A percentile compares a stretch with the other conserved stretches of the same genome.
Evolutionary conservation across 2,113 vertebrate species (phyloP).

Genomic region (Catharus minimus): DNA sequence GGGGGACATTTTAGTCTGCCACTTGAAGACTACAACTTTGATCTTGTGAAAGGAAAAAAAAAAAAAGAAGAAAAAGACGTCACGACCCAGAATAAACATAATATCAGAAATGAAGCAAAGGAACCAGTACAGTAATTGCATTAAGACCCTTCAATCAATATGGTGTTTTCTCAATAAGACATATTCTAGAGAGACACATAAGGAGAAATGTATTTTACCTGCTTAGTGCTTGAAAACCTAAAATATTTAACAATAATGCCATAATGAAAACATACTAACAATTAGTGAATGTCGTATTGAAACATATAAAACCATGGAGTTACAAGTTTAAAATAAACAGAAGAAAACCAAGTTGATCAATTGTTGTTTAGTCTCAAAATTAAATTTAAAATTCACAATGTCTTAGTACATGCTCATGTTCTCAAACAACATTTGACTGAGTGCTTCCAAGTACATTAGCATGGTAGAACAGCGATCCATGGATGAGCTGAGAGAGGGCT

Average conservation of each 20-base stretch:
- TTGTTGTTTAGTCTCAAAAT: neutral
- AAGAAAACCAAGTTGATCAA: neutral
- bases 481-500: neutral
- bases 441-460: neutral
- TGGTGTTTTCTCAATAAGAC: neutral
- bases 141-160: neutral
- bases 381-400: neutral
- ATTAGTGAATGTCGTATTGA: neutral
- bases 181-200: neutral
- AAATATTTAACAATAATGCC: neutral
- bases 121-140: neutral
- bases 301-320: neutral
- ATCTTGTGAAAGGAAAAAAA: neutral
- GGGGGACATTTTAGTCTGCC: neutral
- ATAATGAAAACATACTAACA: neutral
- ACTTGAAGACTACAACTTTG: neutral
- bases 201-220: neutral
- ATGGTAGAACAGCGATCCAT: fast-evolving
- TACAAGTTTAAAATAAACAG: neutral
- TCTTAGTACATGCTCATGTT: neutral
- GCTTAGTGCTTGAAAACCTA: neutral
- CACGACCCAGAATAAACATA: neutral
- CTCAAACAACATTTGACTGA: fast-evolving
- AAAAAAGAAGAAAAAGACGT: fast-evolving
- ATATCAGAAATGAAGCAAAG: neutral